phyloP scores from a whole-genome alignment of 2,113 vertebrate species.

The Sebastes schlegelii region DNA sequence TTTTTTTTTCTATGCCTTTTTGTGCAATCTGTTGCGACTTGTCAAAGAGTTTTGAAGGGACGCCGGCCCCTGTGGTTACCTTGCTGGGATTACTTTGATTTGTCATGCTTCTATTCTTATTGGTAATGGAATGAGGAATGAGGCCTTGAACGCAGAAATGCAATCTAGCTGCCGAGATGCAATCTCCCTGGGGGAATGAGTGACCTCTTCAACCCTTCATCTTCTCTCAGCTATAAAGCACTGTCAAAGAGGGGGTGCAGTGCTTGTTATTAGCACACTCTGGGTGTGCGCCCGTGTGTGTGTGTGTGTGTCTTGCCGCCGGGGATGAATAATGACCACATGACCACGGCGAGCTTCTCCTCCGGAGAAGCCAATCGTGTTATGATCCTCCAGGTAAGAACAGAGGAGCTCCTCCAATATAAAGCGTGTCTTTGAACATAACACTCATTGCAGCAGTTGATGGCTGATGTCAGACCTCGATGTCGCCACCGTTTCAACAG shows the following conservation, averaged over 20 bases:
- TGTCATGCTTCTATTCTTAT: constrained; percentile 39
- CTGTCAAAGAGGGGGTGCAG: constrained; percentile 46
- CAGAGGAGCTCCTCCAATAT: constrained; percentile 20
- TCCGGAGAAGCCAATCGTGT: constrained; percentile 38
- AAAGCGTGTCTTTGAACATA: constrained; percentile 13
- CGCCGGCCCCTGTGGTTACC: constrained; percentile 17
- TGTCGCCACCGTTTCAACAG: not conserved
- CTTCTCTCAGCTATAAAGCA: constrained; percentile 60
- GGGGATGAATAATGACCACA: constrained; percentile 58
- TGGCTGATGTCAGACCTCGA: constrained; percentile 2
- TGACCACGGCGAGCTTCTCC: constrained; percentile 26
- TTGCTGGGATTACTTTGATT: constrained; percentile 46
- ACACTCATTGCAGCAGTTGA: not conserved
- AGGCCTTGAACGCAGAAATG: constrained; percentile 60
- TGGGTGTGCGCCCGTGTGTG: constrained; percentile 33
- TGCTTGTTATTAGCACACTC: constrained; percentile 50
- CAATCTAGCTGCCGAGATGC: constrained; percentile 62
- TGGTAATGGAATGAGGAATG: constrained; percentile 54
- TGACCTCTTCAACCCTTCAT: constrained; percentile 69
- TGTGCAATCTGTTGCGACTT: constrained; percentile 8
- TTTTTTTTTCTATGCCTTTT: not conserved
- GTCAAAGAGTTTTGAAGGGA: constrained; percentile 26
- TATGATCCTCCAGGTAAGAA: constrained; percentile 41
- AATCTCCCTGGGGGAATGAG: constrained; percentile 55
- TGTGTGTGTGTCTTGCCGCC: constrained; percentile 19